Conservation (phyloP, 2,797 vertebrate genomes). For the Chloroceryle amazona region DNA sequence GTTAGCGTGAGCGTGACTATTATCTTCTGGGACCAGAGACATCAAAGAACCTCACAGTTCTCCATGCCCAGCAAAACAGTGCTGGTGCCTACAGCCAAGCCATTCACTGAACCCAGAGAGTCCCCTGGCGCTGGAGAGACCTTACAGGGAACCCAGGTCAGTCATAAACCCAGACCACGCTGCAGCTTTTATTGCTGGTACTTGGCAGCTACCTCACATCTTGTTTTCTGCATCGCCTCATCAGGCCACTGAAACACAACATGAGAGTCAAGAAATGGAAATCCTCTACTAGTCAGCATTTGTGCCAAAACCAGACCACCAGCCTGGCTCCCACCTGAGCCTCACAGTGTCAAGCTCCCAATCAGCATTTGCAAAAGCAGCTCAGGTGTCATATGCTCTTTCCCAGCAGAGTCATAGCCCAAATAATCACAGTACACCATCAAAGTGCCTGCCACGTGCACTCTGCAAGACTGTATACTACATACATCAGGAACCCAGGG, state of each 20-base stretch:
- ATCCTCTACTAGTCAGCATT: neutral
- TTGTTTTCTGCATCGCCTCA: neutral
- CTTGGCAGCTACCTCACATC: neutral
- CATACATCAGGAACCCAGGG: neutral
- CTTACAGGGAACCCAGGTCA: neutral
- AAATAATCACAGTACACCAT: neutral
- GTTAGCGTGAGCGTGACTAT: constrained; percentile 22
- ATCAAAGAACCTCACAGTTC: neutral
- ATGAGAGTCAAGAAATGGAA: neutral
- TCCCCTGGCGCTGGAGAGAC: neutral
- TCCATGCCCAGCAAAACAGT: neutral
- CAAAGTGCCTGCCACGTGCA: accelerated
- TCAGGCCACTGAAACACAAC: neutral
- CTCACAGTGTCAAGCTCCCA: neutral
- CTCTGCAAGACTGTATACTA: neutral
- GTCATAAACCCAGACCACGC: neutral
- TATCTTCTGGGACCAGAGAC: constrained; percentile 25
- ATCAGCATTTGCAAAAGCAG: neutral
- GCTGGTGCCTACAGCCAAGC: neutral
- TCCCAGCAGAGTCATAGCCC: neutral
- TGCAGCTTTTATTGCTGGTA: neutral
- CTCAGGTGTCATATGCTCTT: neutral
- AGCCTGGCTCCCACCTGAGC: neutral
- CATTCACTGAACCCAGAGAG: neutral
- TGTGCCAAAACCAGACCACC: neutral